Conservation (phyloP, 2,113 vertebrate genomes). For the Oncorhynchus kisutch region DNA sequence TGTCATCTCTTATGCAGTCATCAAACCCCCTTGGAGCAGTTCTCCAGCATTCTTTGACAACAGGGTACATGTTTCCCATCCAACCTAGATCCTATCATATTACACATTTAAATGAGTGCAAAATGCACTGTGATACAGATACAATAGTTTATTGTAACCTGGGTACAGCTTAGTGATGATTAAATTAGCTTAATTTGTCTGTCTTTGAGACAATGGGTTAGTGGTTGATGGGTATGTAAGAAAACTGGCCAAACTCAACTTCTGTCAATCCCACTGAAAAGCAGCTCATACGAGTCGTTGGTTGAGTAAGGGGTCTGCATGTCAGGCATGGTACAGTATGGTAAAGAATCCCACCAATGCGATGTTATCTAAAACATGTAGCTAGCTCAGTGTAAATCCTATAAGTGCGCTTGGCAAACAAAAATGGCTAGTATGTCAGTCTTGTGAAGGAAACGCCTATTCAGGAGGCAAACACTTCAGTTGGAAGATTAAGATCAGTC, state of each 20-base stretch:
- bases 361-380: neutral
- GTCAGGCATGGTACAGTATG: neutral
- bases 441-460: neutral
- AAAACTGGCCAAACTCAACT: conserved; percentile 29
- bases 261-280: conserved; percentile 11
- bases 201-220: no score
- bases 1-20: conserved; percentile 13
- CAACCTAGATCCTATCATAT: neutral
- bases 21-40: neutral
- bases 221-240: neutral
- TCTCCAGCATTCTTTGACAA: neutral
- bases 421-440: neutral
- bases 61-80: neutral
- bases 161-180: no score
- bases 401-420: neutral
- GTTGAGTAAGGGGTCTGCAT: conserved; percentile 5
- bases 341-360: conserved; percentile 1
- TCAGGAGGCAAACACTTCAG: neutral
- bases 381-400: neutral
- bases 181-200: no score
- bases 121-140: neutral
- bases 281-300: conserved; percentile 1
- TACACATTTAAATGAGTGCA: neutral
- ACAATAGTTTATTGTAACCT: no score
- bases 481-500: neutral